Evolutionary conservation across 2,113 vertebrate species (phyloP).

Genomic region (Myrmecophaga tridactyla): DNA sequence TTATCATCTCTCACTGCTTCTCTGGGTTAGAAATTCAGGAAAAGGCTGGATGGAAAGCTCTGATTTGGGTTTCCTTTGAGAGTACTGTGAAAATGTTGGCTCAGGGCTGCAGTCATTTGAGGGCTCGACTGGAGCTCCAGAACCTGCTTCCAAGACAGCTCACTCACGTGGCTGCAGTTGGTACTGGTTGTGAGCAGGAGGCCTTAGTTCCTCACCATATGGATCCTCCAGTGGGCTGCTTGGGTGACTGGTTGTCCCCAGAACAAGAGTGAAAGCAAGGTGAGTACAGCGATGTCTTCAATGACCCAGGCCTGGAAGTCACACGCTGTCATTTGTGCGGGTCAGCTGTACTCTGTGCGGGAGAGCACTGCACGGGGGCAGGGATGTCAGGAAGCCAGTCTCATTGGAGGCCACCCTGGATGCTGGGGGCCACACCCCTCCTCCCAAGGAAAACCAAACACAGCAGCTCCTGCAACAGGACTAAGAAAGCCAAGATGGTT

Average conservation of each 20-base stretch:
- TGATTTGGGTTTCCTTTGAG: not conserved
- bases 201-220: rapidly evolving
- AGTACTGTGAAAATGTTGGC: not conserved
- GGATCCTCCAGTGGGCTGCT: not conserved
- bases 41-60: not conserved
- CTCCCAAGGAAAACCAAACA: not conserved
- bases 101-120: not conserved
- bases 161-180: not conserved
- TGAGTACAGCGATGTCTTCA: not conserved
- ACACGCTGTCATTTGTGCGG: not conserved
- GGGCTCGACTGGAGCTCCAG: not conserved
- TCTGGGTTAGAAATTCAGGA: not conserved
- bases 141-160: not conserved
- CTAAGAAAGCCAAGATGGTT: not conserved
- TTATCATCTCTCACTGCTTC: not conserved
- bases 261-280: not conserved
- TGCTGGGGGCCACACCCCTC: not conserved
- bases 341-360: not conserved
- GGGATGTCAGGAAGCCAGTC: not conserved
- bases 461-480: not conserved
- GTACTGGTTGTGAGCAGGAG: rapidly evolving
- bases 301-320: not conserved
- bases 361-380: not conserved
- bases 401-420: not conserved
- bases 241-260: not conserved